These are phyloP conservation scores for Metopolophium dirhodum DNA, from an alignment of 1,140 invertebrate species.

Conservation along the genomic window DNA sequence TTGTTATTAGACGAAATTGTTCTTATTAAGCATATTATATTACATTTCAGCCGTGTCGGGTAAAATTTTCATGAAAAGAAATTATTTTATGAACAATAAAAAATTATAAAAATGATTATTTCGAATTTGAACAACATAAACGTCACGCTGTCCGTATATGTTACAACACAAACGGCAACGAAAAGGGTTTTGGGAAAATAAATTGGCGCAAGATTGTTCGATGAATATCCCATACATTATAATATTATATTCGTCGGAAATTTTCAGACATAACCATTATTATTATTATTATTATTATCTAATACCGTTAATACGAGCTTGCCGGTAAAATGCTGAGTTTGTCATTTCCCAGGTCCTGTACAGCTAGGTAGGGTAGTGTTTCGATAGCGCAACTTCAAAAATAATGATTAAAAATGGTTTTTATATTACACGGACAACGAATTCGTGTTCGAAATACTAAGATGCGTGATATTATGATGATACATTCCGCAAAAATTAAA, in stretches of 20 bases:
- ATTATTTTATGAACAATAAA: background rate
- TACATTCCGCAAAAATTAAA: conserved; percentile 8
- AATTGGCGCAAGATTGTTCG: background rate
- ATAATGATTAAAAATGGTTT: conserved; percentile 5
- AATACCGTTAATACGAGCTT: background rate
- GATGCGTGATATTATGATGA: background rate
- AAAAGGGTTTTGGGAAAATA: background rate
- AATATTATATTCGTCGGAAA: background rate
- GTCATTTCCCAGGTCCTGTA: background rate
- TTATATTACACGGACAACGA: conserved; percentile 17
- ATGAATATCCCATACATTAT: background rate
- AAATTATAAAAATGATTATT: background rate
- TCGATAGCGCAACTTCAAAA: background rate
- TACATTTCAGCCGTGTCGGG: background rate
- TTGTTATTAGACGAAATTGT: background rate
- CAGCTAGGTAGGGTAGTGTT: background rate
- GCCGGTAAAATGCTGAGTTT: background rate
- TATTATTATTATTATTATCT: background rate
- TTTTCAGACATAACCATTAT: background rate
- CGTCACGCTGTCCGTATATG: background rate
- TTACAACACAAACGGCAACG: background rate
- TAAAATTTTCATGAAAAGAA: background rate
- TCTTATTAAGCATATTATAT: background rate
- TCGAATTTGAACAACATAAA: background rate
- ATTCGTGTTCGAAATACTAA: conserved; percentile 19